These are phyloP conservation scores for Tricholaema leucomelas DNA, from an alignment of 2,113 vertebrate species.

Conservation along the genomic window DNA sequence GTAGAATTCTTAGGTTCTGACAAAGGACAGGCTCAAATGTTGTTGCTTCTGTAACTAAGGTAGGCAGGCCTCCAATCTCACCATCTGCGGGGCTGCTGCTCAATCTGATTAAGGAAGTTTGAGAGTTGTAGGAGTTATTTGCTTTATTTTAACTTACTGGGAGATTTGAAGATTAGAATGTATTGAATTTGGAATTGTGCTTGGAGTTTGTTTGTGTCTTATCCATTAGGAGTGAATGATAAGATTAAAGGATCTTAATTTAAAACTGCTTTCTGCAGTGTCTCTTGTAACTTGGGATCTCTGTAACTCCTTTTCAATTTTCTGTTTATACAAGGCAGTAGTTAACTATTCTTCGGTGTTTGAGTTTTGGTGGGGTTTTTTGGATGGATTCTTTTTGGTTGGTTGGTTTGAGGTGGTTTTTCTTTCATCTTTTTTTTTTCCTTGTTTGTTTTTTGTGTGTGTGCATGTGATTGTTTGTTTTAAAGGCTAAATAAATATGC, in stretches of 20 bases:
- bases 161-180: background rate
- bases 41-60: conserved; percentile 6
- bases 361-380: background rate
- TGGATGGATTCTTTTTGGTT: background rate
- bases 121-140: background rate
- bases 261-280: background rate
- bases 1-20: conserved; percentile 12
- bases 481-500: background rate
- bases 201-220: background rate
- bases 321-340: background rate
- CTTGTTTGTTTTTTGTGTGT: background rate
- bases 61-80: background rate
- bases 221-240: background rate
- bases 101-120: background rate
- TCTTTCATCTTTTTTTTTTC: background rate
- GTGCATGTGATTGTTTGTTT: background rate
- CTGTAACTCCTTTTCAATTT: background rate
- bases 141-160: background rate
- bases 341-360: background rate
- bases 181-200: background rate
- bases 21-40: conserved; percentile 1
- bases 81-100: background rate
- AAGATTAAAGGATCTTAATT: background rate
- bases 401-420: background rate
- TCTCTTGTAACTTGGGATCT: background rate